Evolutionary conservation across 2,113 vertebrate genomes (phyloP).

Genomic region (Aegotheles bennettii): DNA sequence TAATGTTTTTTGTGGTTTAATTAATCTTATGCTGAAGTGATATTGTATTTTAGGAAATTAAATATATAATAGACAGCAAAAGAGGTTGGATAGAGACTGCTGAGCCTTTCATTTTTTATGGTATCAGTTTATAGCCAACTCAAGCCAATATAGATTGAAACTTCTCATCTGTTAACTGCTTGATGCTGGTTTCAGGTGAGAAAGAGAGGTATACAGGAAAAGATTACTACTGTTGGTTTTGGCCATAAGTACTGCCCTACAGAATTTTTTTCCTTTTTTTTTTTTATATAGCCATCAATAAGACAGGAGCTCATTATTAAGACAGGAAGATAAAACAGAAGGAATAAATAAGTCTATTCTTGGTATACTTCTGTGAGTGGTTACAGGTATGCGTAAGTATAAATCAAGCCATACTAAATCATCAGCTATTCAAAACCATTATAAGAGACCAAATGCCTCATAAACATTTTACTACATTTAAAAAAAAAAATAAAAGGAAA

Average conservation of each 20-base stretch:
- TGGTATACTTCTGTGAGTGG: neutral
- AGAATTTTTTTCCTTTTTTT: neutral
- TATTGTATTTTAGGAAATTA: neutral
- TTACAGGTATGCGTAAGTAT: neutral
- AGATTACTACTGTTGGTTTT: neutral
- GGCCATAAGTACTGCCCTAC: rapidly evolving
- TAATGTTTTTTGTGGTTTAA: neutral
- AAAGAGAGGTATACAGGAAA: neutral
- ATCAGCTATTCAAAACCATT: neutral
- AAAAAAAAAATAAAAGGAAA: no score
- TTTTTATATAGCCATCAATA: rapidly evolving
- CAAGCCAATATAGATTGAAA: neutral
- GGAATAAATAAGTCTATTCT: neutral
- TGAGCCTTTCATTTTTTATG: neutral
- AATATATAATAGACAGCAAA: neutral
- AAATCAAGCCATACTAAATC: neutral
- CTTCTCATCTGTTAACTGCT: neutral
- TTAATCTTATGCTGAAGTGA: neutral
- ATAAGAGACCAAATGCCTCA: rapidly evolving
- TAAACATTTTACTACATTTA: neutral
- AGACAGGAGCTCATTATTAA: neutral
- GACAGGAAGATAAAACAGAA: neutral
- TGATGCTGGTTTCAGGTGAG: neutral
- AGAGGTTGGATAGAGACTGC: neutral
- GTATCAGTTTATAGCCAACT: neutral